Percentiles rank a stretch among this genome's conserved stretches.
Conservation (phyloP, 2,113 vertebrate species). For the Malurus melanocephalus region DNA sequence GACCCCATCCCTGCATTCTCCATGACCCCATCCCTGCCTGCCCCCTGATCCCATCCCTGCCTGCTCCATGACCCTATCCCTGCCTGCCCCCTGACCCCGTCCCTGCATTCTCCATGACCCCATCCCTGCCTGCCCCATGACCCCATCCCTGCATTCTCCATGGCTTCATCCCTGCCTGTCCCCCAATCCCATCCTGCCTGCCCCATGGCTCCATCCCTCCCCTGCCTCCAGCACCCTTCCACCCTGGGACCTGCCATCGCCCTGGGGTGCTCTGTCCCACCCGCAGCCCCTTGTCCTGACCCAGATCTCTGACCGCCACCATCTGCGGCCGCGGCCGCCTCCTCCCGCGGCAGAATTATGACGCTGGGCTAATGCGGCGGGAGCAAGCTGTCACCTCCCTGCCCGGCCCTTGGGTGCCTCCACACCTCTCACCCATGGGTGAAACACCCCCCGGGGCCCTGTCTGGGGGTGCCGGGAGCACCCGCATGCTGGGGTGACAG, state of each 20-base stretch:
- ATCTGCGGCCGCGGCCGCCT: constrained; percentile 67
- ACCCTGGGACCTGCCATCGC: neutral
- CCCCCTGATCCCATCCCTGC: neutral
- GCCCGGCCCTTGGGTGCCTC: constrained; percentile 58
- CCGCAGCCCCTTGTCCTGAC: constrained; percentile 48
- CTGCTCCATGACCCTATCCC: too few relatives aligned
- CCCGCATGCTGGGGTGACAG: rapidly evolving
- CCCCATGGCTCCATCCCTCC: neutral
- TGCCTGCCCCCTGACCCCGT: rapidly evolving
- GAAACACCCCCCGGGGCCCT: rapidly evolving
- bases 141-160: too few relatives aligned
- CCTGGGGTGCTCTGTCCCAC: neutral
- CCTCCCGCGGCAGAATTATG: constrained; percentile 72
- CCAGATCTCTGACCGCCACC: constrained; percentile 72
- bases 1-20: neutral
- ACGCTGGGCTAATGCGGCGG: constrained; percentile 58
- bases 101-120: rapidly evolving
- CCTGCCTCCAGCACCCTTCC: neutral
- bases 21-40: too few relatives aligned
- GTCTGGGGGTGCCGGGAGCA: rapidly evolving
- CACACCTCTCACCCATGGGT: constrained; percentile 28
- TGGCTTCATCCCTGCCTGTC: rapidly evolving
- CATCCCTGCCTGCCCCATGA: neutral
- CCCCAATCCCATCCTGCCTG: neutral
- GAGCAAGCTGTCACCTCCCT: constrained; percentile 78